Base-by-base conservation (phyloP, 2,797 vertebrate genomes). In the Hapalemur alaotrensis region DNA sequence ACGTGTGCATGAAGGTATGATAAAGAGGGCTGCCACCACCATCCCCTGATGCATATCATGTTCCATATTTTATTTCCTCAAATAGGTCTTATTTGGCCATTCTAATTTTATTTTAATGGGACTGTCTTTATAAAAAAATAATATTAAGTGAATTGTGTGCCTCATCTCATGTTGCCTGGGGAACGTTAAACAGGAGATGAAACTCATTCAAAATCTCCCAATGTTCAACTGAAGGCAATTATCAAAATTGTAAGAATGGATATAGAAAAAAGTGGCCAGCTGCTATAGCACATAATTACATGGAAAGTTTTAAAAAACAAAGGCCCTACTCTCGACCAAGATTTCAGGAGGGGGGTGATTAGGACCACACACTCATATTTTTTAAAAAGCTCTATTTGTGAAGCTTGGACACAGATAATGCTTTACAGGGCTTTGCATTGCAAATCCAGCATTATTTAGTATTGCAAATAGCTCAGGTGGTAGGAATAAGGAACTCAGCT, bases 401-500 rank as follows among this genome's bases (percentile, higher is more conserved):
- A 86, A 89, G 41, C 69, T 95, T 50, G 78, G 59, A 69, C 63
- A 94, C 15, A 93, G 32, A 69, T 52, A 73, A 8, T 93, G 28
- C 48, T 91, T 94, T 73, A 79, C 12, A 67, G 72, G 32, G 14
- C 18, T 97, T 96, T 96, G 93, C 85, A 93, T 70, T 90, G 86
- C 69, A 97, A 97, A 95, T 91, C 12, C 18, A 83, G 69, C 18
- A 83, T 52, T 52, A 80, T 86, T 94, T 83, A 88, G 75, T 93
- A 89, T 50, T 91, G 69, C 75, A 97, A 96, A 94, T 93, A 82
- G 38, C 63, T 80, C 78, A 86, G 82, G 95, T 93, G 85, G 41
- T 43, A 83, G 48, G 50, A 94, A 82, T 22, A 95, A 63, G 86
- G 73, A 96, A 83, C 50, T 86, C 20, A 46, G 48, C 35, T 93